phyloP scores from a whole-genome alignment of 2,797 vertebrate species.

The Sebastiscus tertius region DNA sequence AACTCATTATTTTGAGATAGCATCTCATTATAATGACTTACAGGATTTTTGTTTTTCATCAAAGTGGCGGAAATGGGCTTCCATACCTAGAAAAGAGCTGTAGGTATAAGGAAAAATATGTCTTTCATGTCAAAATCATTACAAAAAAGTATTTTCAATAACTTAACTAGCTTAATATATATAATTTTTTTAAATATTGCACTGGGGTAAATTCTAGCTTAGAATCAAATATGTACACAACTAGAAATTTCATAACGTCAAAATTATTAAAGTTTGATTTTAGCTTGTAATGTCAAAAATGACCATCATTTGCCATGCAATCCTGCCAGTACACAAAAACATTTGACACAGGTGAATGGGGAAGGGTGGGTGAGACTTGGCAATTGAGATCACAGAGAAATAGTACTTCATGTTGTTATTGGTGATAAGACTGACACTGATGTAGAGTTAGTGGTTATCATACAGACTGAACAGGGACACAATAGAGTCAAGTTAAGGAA shows the following conservation, averaged over 20 bases:
- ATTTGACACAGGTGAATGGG: slow-evolving; percentile 69
- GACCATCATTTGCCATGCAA: slow-evolving; percentile 35
- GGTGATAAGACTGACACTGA: slow-evolving; percentile 48
- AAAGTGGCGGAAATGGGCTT: too few relatives aligned
- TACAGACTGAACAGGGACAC: slow-evolving; percentile 61
- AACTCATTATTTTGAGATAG: too few relatives aligned
- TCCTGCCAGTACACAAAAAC: slow-evolving; percentile 59
- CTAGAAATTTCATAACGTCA: not conserved
- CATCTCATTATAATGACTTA: too few relatives aligned
- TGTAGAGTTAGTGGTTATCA: slow-evolving; percentile 66
- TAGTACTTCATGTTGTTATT: slow-evolving; percentile 70
- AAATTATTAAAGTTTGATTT: not conserved
- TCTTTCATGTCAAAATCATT: slow-evolving; percentile 7
- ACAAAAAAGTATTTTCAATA: not conserved
- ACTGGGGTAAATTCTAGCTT: not conserved
- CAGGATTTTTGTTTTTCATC: too few relatives aligned
- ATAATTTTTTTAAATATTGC: too few relatives aligned
- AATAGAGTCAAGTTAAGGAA: slow-evolving; percentile 59
- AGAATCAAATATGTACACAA: not conserved
- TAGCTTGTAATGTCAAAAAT: slow-evolving; percentile 8
- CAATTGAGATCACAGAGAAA: slow-evolving; percentile 67
- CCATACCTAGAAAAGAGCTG: not conserved
- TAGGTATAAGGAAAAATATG: not conserved
- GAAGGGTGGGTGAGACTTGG: slow-evolving; percentile 71
- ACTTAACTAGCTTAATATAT: not conserved